Conservation (phyloP, 2,888 invertebrate genomes). For the Rhaphigaster nebulosa region DNA sequence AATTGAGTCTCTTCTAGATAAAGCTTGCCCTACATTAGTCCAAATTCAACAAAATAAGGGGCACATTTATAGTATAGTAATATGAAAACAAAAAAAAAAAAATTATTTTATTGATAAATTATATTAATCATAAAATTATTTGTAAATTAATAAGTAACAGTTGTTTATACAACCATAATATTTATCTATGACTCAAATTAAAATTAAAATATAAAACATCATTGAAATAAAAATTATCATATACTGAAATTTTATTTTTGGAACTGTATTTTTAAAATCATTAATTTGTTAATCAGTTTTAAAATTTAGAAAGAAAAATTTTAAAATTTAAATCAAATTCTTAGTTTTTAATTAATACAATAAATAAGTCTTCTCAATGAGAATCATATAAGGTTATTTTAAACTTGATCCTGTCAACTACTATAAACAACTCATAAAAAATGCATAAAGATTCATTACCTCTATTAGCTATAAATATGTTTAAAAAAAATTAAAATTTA, state of each 20-base stretch:
- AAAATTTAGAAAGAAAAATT: not conserved
- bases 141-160: not conserved
- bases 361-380: not conserved
- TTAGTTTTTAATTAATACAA: not conserved
- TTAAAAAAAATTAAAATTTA: not conserved
- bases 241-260: not conserved
- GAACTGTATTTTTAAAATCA: no score
- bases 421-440: not conserved
- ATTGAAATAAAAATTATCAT: not conserved
- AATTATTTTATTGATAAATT: no score
- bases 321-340: no score
- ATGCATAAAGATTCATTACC: not conserved
- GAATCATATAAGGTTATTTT: not conserved
- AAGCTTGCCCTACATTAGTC: not conserved
- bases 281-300: not conserved
- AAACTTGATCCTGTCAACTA: not conserved
- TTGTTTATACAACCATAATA: not conserved
- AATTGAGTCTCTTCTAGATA: slow-evolving; percentile 7
- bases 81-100: no score
- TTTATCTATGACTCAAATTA: not conserved
- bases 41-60: not conserved
- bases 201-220: not conserved
- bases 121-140: not conserved
- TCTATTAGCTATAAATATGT: not conserved
- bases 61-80: not conserved